phyloP scores from a whole-genome alignment of 2,888 invertebrate species.

The Panopea generosa region DNA sequence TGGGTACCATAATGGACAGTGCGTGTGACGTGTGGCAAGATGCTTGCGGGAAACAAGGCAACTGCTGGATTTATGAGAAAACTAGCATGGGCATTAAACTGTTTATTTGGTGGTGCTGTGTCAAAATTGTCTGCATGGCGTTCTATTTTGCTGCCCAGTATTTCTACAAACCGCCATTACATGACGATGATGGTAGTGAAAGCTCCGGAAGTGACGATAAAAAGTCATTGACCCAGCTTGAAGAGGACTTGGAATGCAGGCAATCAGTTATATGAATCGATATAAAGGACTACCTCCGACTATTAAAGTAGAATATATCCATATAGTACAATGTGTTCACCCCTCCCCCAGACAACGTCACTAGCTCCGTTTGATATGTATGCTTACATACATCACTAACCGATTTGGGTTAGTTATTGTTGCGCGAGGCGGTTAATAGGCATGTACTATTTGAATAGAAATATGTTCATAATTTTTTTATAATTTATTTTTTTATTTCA shows the following conservation, averaged over 20 bases:
- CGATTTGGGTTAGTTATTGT: too few species aligned
- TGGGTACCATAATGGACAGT: slow-evolving; percentile 69
- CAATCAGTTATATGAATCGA: slow-evolving; percentile 26
- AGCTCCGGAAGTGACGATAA: not conserved
- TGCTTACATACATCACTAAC: too few species aligned
- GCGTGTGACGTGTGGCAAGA: slow-evolving; percentile 69
- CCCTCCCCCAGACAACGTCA: too few species aligned
- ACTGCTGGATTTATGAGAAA: slow-evolving; percentile 69
- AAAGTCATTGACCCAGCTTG: not conserved
- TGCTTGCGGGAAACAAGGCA: slow-evolving; percentile 55
- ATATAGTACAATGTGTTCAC: too few species aligned
- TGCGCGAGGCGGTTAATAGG: too few species aligned
- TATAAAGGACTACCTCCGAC: too few species aligned
- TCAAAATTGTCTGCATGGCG: slow-evolving; percentile 50
- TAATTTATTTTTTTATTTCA: too few species aligned
- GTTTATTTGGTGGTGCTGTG: slow-evolving; percentile 69
- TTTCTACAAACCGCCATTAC: slow-evolving; percentile 51
- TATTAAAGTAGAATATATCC: too few species aligned
- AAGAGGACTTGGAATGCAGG: slow-evolving; percentile 20
- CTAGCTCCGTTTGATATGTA: too few species aligned
- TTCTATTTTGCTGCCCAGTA: slow-evolving; percentile 66
- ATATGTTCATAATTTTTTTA: too few species aligned
- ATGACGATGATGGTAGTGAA: slow-evolving; percentile 11
- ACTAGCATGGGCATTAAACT: slow-evolving; percentile 66
- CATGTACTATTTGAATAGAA: too few species aligned